A percentile compares a stretch with the other conserved stretches of the same genome.
These are phyloP conservation scores for Steatornis caripensis DNA, from an alignment of 2,113 vertebrate genomes.

Conservation along the genomic window DNA sequence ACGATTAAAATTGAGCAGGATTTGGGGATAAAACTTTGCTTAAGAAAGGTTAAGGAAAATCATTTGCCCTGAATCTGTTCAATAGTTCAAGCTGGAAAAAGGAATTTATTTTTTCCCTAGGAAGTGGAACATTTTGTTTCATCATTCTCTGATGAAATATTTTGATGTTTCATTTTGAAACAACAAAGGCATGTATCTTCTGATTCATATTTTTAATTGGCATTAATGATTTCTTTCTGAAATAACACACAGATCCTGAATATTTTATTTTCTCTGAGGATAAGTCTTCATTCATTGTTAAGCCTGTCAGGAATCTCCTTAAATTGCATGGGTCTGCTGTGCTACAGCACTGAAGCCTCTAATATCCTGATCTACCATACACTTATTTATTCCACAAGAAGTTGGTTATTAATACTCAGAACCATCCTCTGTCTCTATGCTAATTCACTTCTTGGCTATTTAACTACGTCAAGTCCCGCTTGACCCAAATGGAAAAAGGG, in stretches of 20 bases:
- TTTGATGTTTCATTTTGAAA: constrained; percentile 18
- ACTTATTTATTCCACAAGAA: background rate
- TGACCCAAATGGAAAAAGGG: no score
- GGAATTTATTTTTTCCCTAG: background rate
- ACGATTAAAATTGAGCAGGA: background rate
- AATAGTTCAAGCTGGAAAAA: background rate
- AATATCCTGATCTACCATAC: background rate
- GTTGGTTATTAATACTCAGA: background rate
- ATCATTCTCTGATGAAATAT: background rate
- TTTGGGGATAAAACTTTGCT: background rate
- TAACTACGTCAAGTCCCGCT: no score
- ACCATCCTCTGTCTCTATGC: background rate
- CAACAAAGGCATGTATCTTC: background rate
- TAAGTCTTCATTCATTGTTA: background rate
- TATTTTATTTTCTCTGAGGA: background rate
- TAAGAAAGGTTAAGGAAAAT: background rate
- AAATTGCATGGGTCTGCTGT: background rate
- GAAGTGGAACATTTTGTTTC: background rate
- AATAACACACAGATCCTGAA: background rate
- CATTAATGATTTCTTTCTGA: background rate
- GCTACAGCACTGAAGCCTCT: background rate
- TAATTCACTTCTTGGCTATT: background rate
- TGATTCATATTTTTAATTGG: background rate
- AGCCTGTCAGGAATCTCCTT: background rate
- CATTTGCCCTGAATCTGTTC: background rate